Percentiles rank a stretch among this genome's conserved stretches.
Conservation (phyloP, 2,888 invertebrate species). For the Eurytoma californica region DNA sequence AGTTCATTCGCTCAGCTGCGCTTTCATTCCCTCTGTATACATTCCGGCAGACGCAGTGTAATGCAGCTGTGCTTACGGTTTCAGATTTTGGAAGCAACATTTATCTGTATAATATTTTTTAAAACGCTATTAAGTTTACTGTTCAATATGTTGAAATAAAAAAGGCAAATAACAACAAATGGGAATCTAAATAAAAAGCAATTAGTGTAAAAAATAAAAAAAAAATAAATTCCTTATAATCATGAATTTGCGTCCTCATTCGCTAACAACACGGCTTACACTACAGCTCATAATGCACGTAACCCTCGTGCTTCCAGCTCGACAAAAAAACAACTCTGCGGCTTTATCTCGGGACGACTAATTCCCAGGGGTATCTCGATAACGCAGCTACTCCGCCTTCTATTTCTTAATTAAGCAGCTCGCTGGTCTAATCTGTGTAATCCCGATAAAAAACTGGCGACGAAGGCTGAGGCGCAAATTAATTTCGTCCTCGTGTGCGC, state of each 20-base stretch:
- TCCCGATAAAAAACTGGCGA: neutral
- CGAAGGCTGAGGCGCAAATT: slow-evolving; percentile 8
- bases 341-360: slow-evolving; percentile 19
- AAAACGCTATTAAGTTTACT: too few relatives aligned
- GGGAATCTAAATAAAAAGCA: too few relatives aligned
- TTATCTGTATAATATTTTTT: too few relatives aligned
- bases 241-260: too few relatives aligned
- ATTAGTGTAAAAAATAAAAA: too few relatives aligned
- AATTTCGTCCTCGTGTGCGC: slow-evolving; percentile 40
- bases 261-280: neutral
- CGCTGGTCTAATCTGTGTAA: slow-evolving; percentile 1
- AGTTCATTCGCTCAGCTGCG: neutral
- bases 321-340: slow-evolving; percentile 6
- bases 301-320: neutral
- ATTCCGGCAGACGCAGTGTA: neutral
- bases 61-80: neutral
- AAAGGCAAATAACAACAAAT: neutral
- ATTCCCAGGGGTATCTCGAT: neutral
- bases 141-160: too few relatives aligned
- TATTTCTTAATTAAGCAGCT: slow-evolving; percentile 45
- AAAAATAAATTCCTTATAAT: too few relatives aligned
- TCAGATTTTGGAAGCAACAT: too few relatives aligned
- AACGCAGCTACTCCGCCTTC: neutral
- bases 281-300: neutral
- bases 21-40: neutral